A percentile compares a stretch with the other conserved stretches of the same genome.
phyloP scores from a whole-genome alignment of 2,113 vertebrate species.

The Chrysemys picta region DNA sequence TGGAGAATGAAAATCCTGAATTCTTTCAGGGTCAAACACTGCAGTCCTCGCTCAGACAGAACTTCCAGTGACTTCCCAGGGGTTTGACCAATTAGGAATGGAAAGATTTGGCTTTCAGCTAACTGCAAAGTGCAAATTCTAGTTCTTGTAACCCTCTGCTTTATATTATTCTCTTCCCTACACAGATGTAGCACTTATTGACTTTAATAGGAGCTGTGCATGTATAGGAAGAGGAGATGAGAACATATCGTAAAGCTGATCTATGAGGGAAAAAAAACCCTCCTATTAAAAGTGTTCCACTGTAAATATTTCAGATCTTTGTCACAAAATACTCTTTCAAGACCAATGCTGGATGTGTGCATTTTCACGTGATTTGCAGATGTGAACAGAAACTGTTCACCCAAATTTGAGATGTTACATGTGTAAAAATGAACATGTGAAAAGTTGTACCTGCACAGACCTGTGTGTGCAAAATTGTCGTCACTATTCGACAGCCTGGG shows the following conservation, averaged over 20 bases:
- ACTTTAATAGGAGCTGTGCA: not conserved
- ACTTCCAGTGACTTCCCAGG: not conserved
- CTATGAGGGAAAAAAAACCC: not conserved
- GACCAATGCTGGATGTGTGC: accelerated
- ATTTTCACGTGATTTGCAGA: not conserved
- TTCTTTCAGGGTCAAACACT: not conserved
- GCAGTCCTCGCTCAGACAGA: not conserved
- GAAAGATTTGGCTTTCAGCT: not conserved
- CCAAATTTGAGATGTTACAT: accelerated
- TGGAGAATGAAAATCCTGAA: not conserved
- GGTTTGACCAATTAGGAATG: not conserved
- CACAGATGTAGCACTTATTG: not conserved
- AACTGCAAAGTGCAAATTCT: not conserved
- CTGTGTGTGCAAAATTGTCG: not conserved
- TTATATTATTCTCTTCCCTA: not conserved
- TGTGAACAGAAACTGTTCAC: not conserved
- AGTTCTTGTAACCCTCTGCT: not conserved
- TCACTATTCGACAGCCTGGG: not conserved
- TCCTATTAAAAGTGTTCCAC: not conserved
- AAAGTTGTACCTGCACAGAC: not conserved
- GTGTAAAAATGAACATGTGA: not conserved
- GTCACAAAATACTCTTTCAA: not conserved
- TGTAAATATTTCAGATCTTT: not conserved
- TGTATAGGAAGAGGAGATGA: not conserved
- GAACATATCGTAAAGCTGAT: not conserved